Percentiles rank a stretch among this genome's conserved stretches.
Evolutionary conservation across 1,140 invertebrate species (phyloP).

Genomic region (Amyelois transitella): DNA sequence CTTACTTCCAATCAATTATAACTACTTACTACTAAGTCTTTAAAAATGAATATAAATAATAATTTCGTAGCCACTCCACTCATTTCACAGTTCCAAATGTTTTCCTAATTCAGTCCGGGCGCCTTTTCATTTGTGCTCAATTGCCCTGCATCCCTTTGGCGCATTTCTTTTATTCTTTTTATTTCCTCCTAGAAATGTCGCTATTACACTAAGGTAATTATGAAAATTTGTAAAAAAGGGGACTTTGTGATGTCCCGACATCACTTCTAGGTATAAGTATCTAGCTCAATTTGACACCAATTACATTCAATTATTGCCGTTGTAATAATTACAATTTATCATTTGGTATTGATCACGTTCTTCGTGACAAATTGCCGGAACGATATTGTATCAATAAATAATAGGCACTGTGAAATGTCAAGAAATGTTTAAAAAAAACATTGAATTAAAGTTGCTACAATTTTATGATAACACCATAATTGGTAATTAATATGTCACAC

Average conservation of each 20-base stretch:
- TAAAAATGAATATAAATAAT: too few relatives aligned
- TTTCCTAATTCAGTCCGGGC: conserved; percentile 57
- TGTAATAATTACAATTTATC: neutral
- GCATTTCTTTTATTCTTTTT: conserved; percentile 66
- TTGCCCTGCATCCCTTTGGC: conserved; percentile 57
- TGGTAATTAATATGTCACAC: too few relatives aligned
- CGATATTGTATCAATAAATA: neutral
- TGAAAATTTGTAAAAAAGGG: conserved; percentile 33
- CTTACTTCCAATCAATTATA: too few relatives aligned
- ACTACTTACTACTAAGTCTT: too few relatives aligned
- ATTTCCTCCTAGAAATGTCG: conserved; percentile 54
- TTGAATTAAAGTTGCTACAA: too few relatives aligned
- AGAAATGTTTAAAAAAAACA: neutral
- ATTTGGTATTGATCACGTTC: neutral
- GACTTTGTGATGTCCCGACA: neutral
- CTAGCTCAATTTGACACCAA: conserved; percentile 8
- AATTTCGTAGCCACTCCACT: conserved; percentile 21
- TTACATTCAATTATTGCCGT: neutral
- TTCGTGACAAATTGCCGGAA: conserved; percentile 7
- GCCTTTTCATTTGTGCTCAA: conserved; percentile 61
- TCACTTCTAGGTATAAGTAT: neutral
- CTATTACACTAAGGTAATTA: conserved; percentile 45
- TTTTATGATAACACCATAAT: too few relatives aligned
- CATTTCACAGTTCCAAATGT: conserved; percentile 36
- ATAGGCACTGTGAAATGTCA: neutral